Base-by-base conservation (phyloP, 1,140 invertebrate genomes). In the Diachasmimorpha longicaudata region DNA sequence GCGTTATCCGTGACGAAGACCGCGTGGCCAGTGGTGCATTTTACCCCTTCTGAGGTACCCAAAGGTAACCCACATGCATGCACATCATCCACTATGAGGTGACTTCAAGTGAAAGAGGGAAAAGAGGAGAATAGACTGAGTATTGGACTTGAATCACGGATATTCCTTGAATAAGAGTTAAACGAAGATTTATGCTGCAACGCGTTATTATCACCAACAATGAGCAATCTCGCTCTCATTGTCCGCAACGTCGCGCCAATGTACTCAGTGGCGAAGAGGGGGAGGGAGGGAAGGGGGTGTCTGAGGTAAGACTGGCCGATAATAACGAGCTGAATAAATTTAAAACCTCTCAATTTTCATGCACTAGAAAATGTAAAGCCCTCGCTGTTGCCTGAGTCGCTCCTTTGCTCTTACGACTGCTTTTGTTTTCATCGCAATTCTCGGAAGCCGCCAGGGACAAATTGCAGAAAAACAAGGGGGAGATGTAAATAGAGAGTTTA, bases 141-240 rank as follows among this genome's bases (percentile, higher is more conserved):
- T 55, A 72, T 16, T 72, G 63, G 37, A n/a, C 13, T 23, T 66
- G n/a, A 42, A 23, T 55, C 67, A 52, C 37, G 52, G 36, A 37
- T 42, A 58, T 37, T 37, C 25, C 55, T 70, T 87, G 86, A 88
- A 88, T 88, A 83, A 83, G 68, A 84, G 79, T 85, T 88, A 88
- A 88, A 89, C 85, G 87, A 89, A 86, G 86, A 89, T 88, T 89
- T 89, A 89, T 88, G 85, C 81, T 74, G 80, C 81, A 76, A 67
- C 81, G 82, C 83, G 83, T 87, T 87, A 87, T 85, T 85, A 88
- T 85, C 88, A 88, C 88, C 85, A 87, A 86, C 85, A 88, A 89
- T 87, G 82, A 84, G 86, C 86, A 89, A 87, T 88, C 85, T 78
- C 74, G 80, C 74, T 71, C 70, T 79, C 78, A 88, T 89, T 88